Evolutionary conservation across 2,797 vertebrate species (phyloP).

Genomic region (Lacerta agilis): DNA sequence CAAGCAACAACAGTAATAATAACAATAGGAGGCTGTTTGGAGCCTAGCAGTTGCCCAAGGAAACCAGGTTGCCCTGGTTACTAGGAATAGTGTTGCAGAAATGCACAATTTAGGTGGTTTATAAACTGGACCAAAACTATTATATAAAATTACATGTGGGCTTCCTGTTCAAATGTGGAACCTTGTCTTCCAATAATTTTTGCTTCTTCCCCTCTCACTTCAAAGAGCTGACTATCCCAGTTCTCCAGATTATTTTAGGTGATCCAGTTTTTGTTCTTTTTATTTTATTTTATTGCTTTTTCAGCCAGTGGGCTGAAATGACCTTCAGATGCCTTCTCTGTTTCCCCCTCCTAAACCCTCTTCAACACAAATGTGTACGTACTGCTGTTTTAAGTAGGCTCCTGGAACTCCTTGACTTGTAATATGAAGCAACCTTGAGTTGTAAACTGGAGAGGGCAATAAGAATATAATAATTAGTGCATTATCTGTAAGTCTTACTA

Average conservation of each 20-base stretch:
- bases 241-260: not conserved
- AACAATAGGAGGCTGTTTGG: too few relatives aligned
- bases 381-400: not conserved
- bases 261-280: not conserved
- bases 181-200: not conserved
- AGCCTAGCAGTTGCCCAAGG: too few relatives aligned
- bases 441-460: not conserved
- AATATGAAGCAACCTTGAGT: not conserved
- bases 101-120: not conserved
- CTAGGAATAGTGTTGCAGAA: not conserved
- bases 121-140: not conserved
- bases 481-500: slow-evolving; percentile 6
- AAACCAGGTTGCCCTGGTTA: not conserved
- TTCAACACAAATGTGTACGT: not conserved
- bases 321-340: not conserved
- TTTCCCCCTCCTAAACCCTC: not conserved
- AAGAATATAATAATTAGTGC: slow-evolving; percentile 19
- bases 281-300: not conserved
- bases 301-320: not conserved
- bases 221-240: not conserved
- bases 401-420: too few relatives aligned
- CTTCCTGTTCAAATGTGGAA: not conserved
- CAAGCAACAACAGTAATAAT: too few relatives aligned
- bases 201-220: not conserved
- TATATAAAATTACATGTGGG: not conserved